phyloP scores from a whole-genome alignment of 2,113 vertebrate species.

The Notechis scutatus region DNA sequence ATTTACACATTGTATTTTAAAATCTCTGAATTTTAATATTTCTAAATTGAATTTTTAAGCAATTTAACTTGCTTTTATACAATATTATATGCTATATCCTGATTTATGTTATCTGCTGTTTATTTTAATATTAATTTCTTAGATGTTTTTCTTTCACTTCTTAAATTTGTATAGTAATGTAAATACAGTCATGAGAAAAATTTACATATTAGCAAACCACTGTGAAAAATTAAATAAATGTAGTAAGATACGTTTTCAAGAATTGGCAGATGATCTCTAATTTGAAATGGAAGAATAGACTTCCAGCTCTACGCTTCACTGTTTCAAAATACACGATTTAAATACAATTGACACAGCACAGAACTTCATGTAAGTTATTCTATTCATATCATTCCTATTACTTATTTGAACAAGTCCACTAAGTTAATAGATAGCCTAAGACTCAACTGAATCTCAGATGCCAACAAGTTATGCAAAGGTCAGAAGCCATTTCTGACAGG shows the following conservation, averaged over 20 bases:
- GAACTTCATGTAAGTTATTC: slow-evolving; percentile 22
- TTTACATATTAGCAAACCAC: slow-evolving; percentile 57
- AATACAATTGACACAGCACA: slow-evolving; percentile 56
- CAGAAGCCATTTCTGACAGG: slow-evolving; percentile 31
- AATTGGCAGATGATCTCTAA: slow-evolving; percentile 58
- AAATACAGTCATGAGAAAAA: slow-evolving; percentile 60
- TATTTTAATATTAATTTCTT: slow-evolving; percentile 57
- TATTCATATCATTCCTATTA: background rate
- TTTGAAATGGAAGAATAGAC: slow-evolving; percentile 50
- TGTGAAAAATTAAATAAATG: slow-evolving; percentile 67
- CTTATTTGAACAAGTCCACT: slow-evolving; percentile 36
- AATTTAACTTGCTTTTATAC: background rate
- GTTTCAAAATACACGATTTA: slow-evolving; percentile 49
- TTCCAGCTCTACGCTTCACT: slow-evolving; percentile 51
- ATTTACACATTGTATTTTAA: slow-evolving; percentile 78
- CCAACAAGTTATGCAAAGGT: slow-evolving; percentile 31
- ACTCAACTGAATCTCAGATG: slow-evolving; percentile 25
- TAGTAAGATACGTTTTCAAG: slow-evolving; percentile 53
- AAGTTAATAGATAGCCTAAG: slow-evolving; percentile 46
- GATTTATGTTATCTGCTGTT: slow-evolving; percentile 59
- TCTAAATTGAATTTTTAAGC: slow-evolving; percentile 51
- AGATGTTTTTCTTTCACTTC: slow-evolving; percentile 62
- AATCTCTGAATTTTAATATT: slow-evolving; percentile 72
- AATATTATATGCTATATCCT: background rate
- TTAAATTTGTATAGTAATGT: slow-evolving; percentile 61